Percentiles rank a stretch among this genome's conserved stretches.
phyloP scores from a whole-genome alignment of 2,888 invertebrate genomes.

The Sphaerophoria rueppellii region DNA sequence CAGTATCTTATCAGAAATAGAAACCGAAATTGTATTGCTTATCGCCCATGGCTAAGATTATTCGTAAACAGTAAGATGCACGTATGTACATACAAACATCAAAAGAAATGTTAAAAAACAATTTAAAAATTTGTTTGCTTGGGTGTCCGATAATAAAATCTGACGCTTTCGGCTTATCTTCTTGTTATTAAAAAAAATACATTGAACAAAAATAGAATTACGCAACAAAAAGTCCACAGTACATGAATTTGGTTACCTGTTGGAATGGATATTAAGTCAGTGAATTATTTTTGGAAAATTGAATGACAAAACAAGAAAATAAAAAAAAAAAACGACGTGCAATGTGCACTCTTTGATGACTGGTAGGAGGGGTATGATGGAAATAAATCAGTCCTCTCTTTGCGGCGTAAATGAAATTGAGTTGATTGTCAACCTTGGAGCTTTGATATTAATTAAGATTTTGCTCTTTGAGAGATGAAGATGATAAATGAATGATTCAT shows the following conservation, averaged over 20 bases:
- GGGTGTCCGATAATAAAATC: background rate
- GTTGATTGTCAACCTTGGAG: no score
- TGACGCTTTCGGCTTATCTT: background rate
- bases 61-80: background rate
- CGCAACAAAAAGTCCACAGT: background rate
- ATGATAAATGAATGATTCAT: no score
- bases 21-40: conserved; percentile 12
- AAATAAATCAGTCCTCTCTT: no score
- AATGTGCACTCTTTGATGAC: no score
- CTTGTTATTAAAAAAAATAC: background rate
- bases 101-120: background rate
- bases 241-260: background rate
- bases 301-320: no score
- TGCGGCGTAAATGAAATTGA: no score
- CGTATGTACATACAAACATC: background rate
- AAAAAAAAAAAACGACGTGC: no score
- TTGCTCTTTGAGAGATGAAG: no score
- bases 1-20: conserved; percentile 44
- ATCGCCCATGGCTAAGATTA: conserved; percentile 41
- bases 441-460: no score
- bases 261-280: background rate
- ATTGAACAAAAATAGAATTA: background rate
- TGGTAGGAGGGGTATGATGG: no score
- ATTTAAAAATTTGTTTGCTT: background rate
- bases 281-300: background rate